Evolutionary conservation across 2,888 invertebrate genomes (phyloP), one percentile per base, ranked within the genome.

Genomic region (Drosophila borborema): DNA sequence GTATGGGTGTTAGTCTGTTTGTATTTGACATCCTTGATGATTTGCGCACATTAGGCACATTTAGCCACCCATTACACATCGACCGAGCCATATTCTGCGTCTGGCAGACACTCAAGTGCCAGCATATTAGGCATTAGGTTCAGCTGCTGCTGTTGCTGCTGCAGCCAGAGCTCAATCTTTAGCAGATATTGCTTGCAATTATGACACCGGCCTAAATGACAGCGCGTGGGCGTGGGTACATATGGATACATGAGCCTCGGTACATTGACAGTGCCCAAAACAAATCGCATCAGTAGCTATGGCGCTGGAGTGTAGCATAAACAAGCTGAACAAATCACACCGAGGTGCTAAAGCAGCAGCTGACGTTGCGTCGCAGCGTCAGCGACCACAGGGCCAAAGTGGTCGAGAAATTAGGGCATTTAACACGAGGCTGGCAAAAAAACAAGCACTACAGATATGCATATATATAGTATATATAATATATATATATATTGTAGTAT

Each of bases 321-420:
- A 55, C 49, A 72, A 62, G 66, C 56, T 56, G 51, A 36, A 12
- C 58, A 76, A 65, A 71, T 84, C 80, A 45, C 89, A 86, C 70
- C 60, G 49, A 74, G 82, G 83, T 84, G 89, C 74, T 82, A 84
- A 89, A 68, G 71, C 65, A 64, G 43, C 55, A 54, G 59, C 51
- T 31, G 41, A 40, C 62, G 58, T 16, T 34, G 28, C 40, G 58
- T 16, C 43, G 28, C 40, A 46, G n/a, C 20, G 14, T 59, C 62
- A 48, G 34, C 40, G 46, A 20, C 20, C n/a, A 55, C 59, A 49
- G 36, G 54, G 53, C 59, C 53, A 34, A 55, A 63, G 55, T 59
- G 58, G 74, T 43, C 55, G 38, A 59, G 61, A 84, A 90, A 86
- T 89, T 82, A 90, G 90, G 90, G 74, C 90, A 85, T 89, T 89